phyloP scores from a whole-genome alignment of 2,113 vertebrate genomes.

The Chrysochloris asiatica region DNA sequence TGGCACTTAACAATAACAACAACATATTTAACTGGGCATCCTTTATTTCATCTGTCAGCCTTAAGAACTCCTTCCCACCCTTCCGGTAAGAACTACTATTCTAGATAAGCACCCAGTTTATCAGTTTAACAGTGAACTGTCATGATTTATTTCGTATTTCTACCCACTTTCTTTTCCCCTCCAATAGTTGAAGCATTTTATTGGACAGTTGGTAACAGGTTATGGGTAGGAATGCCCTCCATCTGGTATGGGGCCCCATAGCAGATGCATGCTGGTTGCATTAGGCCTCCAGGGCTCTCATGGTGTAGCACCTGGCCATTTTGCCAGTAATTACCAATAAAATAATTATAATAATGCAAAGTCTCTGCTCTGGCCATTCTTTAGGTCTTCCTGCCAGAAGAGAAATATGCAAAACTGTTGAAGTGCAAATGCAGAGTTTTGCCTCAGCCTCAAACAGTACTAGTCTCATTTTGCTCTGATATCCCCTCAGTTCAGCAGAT shows the following conservation, averaged over 20 bases:
- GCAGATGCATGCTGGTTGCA: neutral
- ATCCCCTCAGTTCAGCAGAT: neutral
- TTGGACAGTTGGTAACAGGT: conserved; percentile 52
- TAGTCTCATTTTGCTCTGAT: neutral
- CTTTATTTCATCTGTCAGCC: neutral
- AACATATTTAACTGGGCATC: neutral
- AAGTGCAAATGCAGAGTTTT: conserved; percentile 39
- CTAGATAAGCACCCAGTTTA: neutral
- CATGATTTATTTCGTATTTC: neutral
- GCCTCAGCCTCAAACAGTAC: conserved; percentile 25
- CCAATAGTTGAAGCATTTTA: conserved; percentile 69
- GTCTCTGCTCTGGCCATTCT: conserved; percentile 42
- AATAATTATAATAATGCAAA: conserved; percentile 40
- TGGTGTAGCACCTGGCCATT: neutral
- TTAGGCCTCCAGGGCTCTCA: neutral
- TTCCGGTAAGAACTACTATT: neutral
- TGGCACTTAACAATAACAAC: too few species aligned
- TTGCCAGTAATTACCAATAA: conserved; percentile 53
- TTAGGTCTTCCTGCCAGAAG: neutral
- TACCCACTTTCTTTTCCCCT: neutral
- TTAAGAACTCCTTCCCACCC: neutral
- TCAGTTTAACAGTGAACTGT: neutral
- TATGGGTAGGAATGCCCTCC: neutral
- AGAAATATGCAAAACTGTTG: conserved; percentile 1
- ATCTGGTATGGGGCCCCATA: neutral